Evolutionary conservation across 53 echinoderm and acorn worm species (phyloP).

Genomic region (Zoroaster sp.): DNA sequence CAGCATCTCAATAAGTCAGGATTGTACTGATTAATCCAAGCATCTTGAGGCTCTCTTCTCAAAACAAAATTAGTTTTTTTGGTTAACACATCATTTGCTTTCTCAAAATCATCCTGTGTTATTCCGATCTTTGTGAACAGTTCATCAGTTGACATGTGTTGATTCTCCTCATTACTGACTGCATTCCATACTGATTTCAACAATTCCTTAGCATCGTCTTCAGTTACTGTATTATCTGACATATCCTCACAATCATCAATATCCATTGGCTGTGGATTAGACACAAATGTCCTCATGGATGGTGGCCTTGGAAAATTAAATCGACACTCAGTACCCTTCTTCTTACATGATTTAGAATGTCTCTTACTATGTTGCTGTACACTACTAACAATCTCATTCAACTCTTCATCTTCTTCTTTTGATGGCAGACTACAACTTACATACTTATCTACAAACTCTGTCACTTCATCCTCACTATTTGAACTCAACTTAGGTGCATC

Average conservation of each 20-base stretch:
- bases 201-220: background rate
- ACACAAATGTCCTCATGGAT: slow-evolving; percentile 62
- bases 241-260: background rate
- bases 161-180: slow-evolving; percentile 4
- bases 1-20: slow-evolving; percentile 50
- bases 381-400: slow-evolving; percentile 58
- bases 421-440: slow-evolving; percentile 65
- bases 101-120: too few species aligned
- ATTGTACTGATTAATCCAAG: slow-evolving; percentile 72
- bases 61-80: slow-evolving; percentile 40
- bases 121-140: slow-evolving; percentile 36
- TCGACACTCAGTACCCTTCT: slow-evolving; percentile 64
- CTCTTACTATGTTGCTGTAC: slow-evolving; percentile 70
- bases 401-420: slow-evolving; percentile 47
- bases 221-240: background rate
- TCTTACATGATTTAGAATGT: slow-evolving; percentile 65
- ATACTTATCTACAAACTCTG: slow-evolving; percentile 66
- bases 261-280: background rate
- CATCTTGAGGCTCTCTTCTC: slow-evolving; percentile 48
- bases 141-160: background rate
- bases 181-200: background rate
- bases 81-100: too few species aligned
- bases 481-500: slow-evolving; percentile 40
- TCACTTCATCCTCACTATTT: slow-evolving; percentile 44
- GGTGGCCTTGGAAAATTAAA: slow-evolving; percentile 83